These are phyloP conservation scores for Adineta ricciae DNA, from an alignment of 2,888 invertebrate genomes.

Conservation along the genomic window DNA sequence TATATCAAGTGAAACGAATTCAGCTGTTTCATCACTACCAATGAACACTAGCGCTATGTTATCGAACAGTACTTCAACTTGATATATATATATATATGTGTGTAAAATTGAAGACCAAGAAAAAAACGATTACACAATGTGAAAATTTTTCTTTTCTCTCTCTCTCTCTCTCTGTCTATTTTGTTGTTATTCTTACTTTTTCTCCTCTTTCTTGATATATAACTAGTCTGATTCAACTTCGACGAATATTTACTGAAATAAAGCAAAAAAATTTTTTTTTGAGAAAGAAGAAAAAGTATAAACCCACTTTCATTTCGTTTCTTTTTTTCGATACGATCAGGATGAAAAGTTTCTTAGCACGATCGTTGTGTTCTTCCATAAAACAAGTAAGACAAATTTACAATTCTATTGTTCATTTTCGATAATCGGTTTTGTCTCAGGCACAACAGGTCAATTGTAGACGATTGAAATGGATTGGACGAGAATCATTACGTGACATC, in stretches of 20 bases:
- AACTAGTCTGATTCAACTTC: not conserved
- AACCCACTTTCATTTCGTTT: not conserved
- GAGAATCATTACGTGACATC: slow-evolving; percentile 40
- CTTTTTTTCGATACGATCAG: not conserved
- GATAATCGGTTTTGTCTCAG: not conserved
- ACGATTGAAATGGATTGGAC: not conserved
- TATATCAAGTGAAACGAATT: not conserved
- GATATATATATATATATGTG: not conserved
- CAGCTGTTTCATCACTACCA: not conserved
- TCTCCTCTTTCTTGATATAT: not conserved
- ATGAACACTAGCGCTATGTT: not conserved
- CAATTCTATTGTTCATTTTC: no score
- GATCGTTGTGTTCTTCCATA: not conserved
- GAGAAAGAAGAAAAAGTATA: no score
- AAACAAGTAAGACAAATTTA: slow-evolving; percentile 1
- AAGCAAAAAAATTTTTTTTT: not conserved
- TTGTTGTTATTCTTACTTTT: not conserved
- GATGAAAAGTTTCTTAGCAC: not conserved
- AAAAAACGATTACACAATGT: not conserved
- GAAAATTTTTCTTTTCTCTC: not conserved
- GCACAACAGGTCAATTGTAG: not conserved
- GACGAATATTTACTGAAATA: not conserved
- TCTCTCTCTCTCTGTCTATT: slow-evolving; percentile 3
- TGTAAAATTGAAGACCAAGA: no score
- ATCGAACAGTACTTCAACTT: slow-evolving; percentile 6